These are phyloP conservation scores for Meghimatium bilineatum DNA, from an alignment of 2,888 invertebrate genomes.

Conservation along the genomic window DNA sequence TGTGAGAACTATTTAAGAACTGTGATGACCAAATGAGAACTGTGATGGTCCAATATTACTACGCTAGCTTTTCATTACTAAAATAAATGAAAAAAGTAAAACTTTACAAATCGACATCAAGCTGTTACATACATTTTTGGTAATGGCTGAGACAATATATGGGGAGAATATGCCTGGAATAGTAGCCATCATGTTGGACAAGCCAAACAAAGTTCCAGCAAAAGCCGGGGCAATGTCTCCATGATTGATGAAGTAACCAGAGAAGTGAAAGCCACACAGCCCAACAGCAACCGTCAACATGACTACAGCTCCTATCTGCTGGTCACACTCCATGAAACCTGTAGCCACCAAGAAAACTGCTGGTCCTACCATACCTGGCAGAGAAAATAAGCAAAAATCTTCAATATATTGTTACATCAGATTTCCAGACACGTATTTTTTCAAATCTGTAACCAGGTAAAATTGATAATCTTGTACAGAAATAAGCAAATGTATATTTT, in stretches of 20 bases:
- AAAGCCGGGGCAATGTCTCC: slow-evolving; percentile 70
- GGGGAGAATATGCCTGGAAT: slow-evolving; percentile 60
- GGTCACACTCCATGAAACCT: slow-evolving; percentile 68
- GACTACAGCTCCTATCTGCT: slow-evolving; percentile 63
- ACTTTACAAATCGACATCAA: too few relatives aligned
- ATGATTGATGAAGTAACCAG: slow-evolving; percentile 69
- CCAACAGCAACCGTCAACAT: slow-evolving; percentile 64
- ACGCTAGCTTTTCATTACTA: too few relatives aligned
- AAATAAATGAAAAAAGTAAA: too few relatives aligned
- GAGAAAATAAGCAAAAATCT: too few relatives aligned
- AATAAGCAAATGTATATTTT: too few relatives aligned
- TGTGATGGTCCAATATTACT: too few relatives aligned
- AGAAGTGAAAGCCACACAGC: slow-evolving; percentile 67
- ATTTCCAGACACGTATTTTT: too few relatives aligned
- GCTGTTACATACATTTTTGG: slow-evolving; percentile 65
- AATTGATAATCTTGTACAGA: too few relatives aligned
- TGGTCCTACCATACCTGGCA: slow-evolving; percentile 64
- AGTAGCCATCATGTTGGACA: slow-evolving; percentile 51
- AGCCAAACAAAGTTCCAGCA: slow-evolving; percentile 64
- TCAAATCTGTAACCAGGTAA: too few relatives aligned
- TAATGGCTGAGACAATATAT: slow-evolving; percentile 68
- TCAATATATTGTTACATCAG: too few relatives aligned
- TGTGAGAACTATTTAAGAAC: too few relatives aligned
- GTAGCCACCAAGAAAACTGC: slow-evolving; percentile 62
- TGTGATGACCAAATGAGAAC: too few relatives aligned